Evolutionary conservation across 2,888 invertebrate species (phyloP).

Genomic region (Diogma glabrata): DNA sequence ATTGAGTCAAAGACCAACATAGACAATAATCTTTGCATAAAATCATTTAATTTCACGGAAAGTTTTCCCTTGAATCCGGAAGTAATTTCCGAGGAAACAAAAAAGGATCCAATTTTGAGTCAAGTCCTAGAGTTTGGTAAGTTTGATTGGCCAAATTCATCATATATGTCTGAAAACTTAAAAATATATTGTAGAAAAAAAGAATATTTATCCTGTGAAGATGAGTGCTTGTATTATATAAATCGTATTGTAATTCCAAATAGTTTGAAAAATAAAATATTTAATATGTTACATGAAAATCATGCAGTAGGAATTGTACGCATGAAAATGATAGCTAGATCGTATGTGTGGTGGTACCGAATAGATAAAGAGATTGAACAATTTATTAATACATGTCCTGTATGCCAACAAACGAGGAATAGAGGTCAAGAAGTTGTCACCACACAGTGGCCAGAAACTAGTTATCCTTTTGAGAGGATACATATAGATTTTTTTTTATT

Average conservation of each 20-base stretch:
- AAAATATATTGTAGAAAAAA: background rate
- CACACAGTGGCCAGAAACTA: background rate
- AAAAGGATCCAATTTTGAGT: background rate
- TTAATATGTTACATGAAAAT: background rate
- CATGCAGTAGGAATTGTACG: background rate
- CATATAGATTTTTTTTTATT: background rate
- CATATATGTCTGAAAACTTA: background rate
- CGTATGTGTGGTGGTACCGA: background rate
- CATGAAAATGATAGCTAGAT: background rate
- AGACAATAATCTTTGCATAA: too few species aligned
- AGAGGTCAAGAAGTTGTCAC: too few species aligned
- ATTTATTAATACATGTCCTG: too few species aligned
- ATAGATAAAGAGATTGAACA: background rate
- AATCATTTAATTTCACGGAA: too few species aligned
- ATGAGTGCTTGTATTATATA: background rate
- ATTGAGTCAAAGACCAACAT: background rate
- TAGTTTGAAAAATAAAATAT: background rate
- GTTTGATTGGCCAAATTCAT: background rate
- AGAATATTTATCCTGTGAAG: too few species aligned
- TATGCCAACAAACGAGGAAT: too few species aligned
- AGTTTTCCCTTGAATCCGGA: too few species aligned
- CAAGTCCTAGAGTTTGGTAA: background rate
- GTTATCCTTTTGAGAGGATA: background rate
- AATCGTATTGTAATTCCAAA: background rate
- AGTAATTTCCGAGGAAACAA: background rate